Evolutionary conservation across 2,797 vertebrate genomes (phyloP).

Genomic region (Catharus ustulatus): DNA sequence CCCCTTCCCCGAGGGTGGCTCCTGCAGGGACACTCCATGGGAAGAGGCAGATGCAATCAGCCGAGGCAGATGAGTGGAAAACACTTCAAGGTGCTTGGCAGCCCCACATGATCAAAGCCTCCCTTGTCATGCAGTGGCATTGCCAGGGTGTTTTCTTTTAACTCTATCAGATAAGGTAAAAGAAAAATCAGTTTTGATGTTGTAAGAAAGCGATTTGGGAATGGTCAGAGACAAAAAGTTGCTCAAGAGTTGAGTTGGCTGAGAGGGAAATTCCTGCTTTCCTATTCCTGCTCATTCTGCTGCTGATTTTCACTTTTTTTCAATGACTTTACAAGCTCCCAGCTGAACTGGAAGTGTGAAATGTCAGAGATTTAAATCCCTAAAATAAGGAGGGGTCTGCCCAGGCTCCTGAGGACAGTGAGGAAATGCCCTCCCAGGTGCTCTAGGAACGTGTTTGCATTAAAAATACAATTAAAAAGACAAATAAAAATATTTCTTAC

Average conservation of each 20-base stretch:
- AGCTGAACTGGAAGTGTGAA: neutral
- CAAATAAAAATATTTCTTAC: neutral
- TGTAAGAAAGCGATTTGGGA: conserved; percentile 29
- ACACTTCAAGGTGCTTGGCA: conserved; percentile 2
- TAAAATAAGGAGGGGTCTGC: neutral
- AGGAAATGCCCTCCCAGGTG: neutral
- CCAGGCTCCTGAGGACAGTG: neutral
- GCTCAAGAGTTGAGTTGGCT: neutral
- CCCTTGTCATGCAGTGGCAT: conserved; percentile 24
- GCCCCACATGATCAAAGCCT: conserved; percentile 41
- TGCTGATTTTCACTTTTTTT: neutral
- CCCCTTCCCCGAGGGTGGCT: neutral
- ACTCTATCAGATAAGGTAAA: conserved; percentile 41
- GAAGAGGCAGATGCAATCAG: conserved; percentile 2
- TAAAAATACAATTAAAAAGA: neutral
- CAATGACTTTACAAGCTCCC: neutral
- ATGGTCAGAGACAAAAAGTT: conserved; percentile 24
- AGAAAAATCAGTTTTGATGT: conserved; percentile 26
- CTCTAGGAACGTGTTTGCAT: neutral
- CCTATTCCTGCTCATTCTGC: neutral
- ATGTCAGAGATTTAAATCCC: neutral
- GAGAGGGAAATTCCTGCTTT: neutral
- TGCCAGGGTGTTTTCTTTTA: conserved; percentile 25
- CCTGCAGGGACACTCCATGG: neutral
- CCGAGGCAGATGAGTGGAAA: neutral